phyloP scores from a whole-genome alignment of 37 sponge, comb jelly and placozoan genomes.

The Theonella swinhoei region DNA sequence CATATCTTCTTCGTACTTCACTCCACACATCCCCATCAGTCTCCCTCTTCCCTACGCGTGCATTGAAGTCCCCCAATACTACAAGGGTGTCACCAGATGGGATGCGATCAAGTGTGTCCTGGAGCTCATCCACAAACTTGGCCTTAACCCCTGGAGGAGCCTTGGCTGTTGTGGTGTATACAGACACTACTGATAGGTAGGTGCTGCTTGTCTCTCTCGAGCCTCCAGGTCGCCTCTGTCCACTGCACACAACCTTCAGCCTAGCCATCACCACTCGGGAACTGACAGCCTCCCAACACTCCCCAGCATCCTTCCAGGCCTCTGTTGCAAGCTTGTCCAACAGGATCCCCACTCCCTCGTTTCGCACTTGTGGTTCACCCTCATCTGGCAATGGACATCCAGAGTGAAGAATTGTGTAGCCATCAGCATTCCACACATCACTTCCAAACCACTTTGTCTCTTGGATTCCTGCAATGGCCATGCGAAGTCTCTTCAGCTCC shows the following conservation, averaged over 20 bases:
- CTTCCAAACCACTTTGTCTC: constrained; percentile 55
- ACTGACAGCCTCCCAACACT: constrained; percentile 54
- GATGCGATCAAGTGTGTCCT: constrained; percentile 3
- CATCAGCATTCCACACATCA: constrained; percentile 40
- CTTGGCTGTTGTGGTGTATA: constrained; percentile 45
- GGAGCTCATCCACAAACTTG: constrained; percentile 23
- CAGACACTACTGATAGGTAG: constrained; percentile 22
- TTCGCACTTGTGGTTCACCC: constrained; percentile 10
- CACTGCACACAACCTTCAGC: constrained; percentile 2
- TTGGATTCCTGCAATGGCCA: constrained; percentile 50
- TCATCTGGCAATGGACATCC: constrained; percentile 38
- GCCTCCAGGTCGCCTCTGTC: constrained; percentile 8
- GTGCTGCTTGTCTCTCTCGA: constrained; percentile 19
- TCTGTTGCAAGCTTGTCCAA: constrained; percentile 24
- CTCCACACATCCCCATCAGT: constrained; percentile 30
- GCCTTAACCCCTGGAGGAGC: constrained; percentile 28
- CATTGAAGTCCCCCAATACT: no score
- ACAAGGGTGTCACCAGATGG: constrained; percentile 13
- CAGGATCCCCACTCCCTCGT: constrained; percentile 44
- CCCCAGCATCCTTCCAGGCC: constrained; percentile 43
- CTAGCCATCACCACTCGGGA: constrained; percentile 40
- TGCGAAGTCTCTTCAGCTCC: constrained; percentile 23
- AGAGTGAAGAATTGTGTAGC: constrained; percentile 45
- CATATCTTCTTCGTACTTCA: no score
- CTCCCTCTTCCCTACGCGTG: constrained; percentile 15